phyloP scores from a whole-genome alignment of 2,888 invertebrate genomes.

The Ochropacha duplaris region DNA sequence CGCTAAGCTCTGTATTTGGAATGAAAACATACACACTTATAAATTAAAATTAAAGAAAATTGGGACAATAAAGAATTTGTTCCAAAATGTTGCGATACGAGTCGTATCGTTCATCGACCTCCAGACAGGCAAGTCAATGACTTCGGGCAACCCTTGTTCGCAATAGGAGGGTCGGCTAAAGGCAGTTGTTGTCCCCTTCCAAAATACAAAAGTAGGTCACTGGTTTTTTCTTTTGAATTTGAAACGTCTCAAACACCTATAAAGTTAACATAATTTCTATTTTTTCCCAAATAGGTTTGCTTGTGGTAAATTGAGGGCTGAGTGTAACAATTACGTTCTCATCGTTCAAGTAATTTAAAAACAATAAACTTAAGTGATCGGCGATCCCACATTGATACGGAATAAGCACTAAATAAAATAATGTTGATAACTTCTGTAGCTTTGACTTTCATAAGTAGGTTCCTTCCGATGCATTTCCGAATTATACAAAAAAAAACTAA shows the following conservation, averaged over 20 bases:
- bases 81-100: constrained; percentile 6
- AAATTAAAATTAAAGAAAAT: too few relatives aligned
- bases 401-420: too few relatives aligned
- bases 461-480: too few relatives aligned
- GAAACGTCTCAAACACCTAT: neutral
- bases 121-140: constrained; percentile 38
- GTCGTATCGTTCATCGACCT: constrained; percentile 44
- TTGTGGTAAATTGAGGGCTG: neutral
- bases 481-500: too few relatives aligned
- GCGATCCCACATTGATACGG: too few relatives aligned
- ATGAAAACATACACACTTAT: too few relatives aligned
- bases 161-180: constrained; percentile 23
- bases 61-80: too few relatives aligned
- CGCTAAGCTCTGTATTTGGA: too few relatives aligned
- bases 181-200: constrained; percentile 32
- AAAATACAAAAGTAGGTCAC: constrained; percentile 36
- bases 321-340: neutral
- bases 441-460: neutral
- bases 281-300: neutral
- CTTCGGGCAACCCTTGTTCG: constrained; percentile 34
- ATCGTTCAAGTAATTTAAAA: too few relatives aligned
- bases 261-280: neutral
- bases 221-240: constrained; percentile 11
- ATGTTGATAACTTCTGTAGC: too few relatives aligned
- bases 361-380: too few relatives aligned